Percentiles rank a stretch among this genome's conserved stretches.
These are phyloP conservation scores for Oscheius myriophilus DNA, from an alignment of 2,888 invertebrate genomes.

Conservation along the genomic window DNA sequence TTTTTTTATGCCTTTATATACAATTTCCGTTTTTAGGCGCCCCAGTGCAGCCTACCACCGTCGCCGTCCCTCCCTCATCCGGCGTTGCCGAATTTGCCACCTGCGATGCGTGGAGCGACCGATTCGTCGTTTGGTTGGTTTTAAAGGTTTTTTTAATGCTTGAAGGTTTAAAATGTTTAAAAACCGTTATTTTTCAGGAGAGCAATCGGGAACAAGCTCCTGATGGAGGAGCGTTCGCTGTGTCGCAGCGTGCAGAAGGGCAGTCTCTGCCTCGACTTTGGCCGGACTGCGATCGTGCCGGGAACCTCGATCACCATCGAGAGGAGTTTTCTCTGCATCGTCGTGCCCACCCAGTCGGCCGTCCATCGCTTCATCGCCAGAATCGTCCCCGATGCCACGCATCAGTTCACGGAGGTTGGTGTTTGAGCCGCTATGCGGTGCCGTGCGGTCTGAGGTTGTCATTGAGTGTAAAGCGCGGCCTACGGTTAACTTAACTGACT, in stretches of 20 bases:
- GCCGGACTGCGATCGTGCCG: conserved; percentile 58
- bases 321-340: conserved; percentile 48
- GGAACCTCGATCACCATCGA: conserved; percentile 24
- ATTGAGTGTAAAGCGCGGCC: too few relatives aligned
- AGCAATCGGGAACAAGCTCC: conserved; percentile 58
- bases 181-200: conserved; percentile 51
- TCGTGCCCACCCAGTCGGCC: conserved; percentile 65
- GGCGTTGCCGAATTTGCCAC: conserved; percentile 58
- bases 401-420: conserved; percentile 5
- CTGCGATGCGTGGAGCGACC: conserved; percentile 45
- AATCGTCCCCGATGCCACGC: conserved; percentile 16
- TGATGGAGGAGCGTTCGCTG: conserved; percentile 59
- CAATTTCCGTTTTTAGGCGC: conserved; percentile 49
- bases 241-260: conserved; percentile 45
- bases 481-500: too few relatives aligned
- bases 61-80: conserved; percentile 52
- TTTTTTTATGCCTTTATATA: not conserved
- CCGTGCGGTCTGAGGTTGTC: not conserved
- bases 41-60: conserved; percentile 54
- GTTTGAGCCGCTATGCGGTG: too few relatives aligned
- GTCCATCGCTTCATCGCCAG: conserved; percentile 57
- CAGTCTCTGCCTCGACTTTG: conserved; percentile 62
- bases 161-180: too few relatives aligned
- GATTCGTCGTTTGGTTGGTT: conserved; percentile 61
- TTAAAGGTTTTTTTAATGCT: not conserved